Percentiles rank a stretch among this genome's conserved stretches.
Conservation (phyloP, 2,113 vertebrate genomes). For the Epinephelus lanceolatus region DNA sequence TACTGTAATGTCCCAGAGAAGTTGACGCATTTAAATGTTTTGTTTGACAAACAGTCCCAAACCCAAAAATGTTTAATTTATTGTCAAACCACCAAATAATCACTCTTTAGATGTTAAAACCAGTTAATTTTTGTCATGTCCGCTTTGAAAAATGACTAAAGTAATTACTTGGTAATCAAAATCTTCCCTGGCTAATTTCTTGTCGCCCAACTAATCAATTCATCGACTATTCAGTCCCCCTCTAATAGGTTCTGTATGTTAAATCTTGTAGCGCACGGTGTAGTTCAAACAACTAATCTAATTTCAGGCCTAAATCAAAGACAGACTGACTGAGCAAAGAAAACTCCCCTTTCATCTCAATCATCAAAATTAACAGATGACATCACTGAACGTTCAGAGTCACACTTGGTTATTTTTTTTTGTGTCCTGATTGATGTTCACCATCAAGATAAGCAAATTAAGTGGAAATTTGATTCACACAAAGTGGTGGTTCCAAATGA, state of each 20-base stretch:
- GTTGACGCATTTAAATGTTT: neutral
- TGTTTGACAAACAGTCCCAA: neutral
- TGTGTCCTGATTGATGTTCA: slow-evolving; percentile 41
- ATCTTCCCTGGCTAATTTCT: neutral
- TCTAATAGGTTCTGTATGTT: neutral
- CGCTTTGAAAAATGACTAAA: neutral
- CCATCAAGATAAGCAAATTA: slow-evolving; percentile 46
- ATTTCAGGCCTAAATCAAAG: slow-evolving; percentile 2
- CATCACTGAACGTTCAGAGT: slow-evolving; percentile 16
- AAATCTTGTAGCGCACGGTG: neutral
- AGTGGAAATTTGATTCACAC: slow-evolving; percentile 33
- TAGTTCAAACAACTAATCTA: neutral
- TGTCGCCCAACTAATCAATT: neutral
- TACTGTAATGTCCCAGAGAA: neutral
- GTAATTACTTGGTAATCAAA: neutral
- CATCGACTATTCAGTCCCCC: neutral
- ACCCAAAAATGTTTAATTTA: too few relatives aligned
- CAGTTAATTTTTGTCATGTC: neutral
- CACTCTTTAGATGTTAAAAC: neutral
- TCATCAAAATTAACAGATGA: slow-evolving; percentile 20
- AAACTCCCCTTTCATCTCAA: neutral
- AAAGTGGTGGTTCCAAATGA: slow-evolving; percentile 13
- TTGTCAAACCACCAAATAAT: neutral
- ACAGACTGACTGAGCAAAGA: neutral
- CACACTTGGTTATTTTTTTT: slow-evolving; percentile 6